Percentiles rank a stretch among this genome's conserved stretches.
These are phyloP conservation scores for Drosophila orena DNA, from an alignment of 1,140 invertebrate species.

Conservation along the genomic window DNA sequence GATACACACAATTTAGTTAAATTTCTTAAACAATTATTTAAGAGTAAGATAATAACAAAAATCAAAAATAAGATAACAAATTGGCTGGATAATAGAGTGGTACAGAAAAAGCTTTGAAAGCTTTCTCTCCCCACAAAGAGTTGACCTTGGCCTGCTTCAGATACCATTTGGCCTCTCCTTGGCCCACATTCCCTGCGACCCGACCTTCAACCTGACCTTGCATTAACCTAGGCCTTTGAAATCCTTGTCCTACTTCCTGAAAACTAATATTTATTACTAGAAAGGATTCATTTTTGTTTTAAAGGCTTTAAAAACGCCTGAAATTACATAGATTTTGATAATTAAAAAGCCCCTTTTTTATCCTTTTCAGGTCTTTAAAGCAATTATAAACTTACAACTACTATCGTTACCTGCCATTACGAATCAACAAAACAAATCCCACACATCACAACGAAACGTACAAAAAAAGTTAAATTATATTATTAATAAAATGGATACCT, in stretches of 20 bases:
- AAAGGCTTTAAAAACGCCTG: no score
- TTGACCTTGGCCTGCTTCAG: constrained; percentile 51
- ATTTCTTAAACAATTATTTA: background rate
- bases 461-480: constrained; percentile 28
- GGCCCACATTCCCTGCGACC: constrained; percentile 40
- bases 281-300: no score
- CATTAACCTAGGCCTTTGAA: constrained; percentile 13
- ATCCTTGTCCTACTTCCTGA: constrained; percentile 27
- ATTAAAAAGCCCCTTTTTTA: background rate
- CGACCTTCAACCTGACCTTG: constrained; percentile 52
- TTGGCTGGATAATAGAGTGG: background rate
- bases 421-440: constrained; percentile 9
- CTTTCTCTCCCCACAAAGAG: constrained; percentile 17
- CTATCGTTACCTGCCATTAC: constrained; percentile 61
- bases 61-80: background rate
- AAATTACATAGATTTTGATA: no score
- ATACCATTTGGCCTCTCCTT: constrained; percentile 42
- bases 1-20: no score
- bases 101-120: constrained; percentile 31
- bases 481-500: constrained; percentile 68
- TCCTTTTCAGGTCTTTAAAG: constrained; percentile 32
- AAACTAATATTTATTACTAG: background rate
- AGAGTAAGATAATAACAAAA: background rate
- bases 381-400: constrained; percentile 32
- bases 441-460: constrained; percentile 60